Conservation (phyloP, 2,113 vertebrate genomes). For the Larimichthys crocea region DNA sequence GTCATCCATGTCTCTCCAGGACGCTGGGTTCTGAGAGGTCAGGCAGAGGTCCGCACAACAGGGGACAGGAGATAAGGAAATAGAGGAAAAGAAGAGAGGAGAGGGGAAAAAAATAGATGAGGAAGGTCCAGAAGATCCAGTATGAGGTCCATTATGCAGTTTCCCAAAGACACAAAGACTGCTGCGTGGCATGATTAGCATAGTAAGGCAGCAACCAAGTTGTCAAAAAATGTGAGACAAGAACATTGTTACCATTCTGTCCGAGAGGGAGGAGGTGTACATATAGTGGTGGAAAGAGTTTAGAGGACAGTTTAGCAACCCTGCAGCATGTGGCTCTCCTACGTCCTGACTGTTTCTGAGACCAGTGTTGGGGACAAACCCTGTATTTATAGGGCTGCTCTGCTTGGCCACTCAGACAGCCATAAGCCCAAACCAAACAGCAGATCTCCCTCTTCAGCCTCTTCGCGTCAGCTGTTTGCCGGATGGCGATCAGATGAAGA, state of each 20-base stretch:
- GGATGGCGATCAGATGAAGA: conserved; percentile 91
- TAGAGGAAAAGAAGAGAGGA: conserved; percentile 8
- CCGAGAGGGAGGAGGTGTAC: not conserved
- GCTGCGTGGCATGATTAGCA: conserved; percentile 12
- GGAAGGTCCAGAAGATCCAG: conserved; percentile 25
- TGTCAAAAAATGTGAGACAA: conserved; percentile 3
- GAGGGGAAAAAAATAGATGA: conserved; percentile 24
- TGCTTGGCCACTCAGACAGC: conserved; percentile 49
- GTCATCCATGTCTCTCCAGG: conserved; percentile 94
- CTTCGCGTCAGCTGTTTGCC: conserved; percentile 89
- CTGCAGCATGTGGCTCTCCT: conserved; percentile 25
- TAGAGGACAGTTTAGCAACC: not conserved
- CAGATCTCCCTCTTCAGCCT: conserved; percentile 82
- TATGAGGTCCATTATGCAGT: conserved; percentile 44
- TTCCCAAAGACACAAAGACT: conserved; percentile 46
- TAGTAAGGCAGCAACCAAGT: not conserved
- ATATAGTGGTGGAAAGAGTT: not conserved
- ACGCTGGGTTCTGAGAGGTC: conserved; percentile 88
- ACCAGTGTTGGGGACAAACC: not conserved
- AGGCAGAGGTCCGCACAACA: conserved; percentile 57
- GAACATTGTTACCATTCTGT: conserved; percentile 54
- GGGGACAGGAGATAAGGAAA: conserved; percentile 52
- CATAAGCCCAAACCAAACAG: conserved; percentile 68
- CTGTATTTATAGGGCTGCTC: conserved; percentile 71
- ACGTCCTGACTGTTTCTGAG: conserved; percentile 24